A percentile compares a stretch with the other conserved stretches of the same genome.
These are phyloP conservation scores for Ranitomeya variabilis DNA, from an alignment of 2,113 vertebrate genomes.

Conservation along the genomic window DNA sequence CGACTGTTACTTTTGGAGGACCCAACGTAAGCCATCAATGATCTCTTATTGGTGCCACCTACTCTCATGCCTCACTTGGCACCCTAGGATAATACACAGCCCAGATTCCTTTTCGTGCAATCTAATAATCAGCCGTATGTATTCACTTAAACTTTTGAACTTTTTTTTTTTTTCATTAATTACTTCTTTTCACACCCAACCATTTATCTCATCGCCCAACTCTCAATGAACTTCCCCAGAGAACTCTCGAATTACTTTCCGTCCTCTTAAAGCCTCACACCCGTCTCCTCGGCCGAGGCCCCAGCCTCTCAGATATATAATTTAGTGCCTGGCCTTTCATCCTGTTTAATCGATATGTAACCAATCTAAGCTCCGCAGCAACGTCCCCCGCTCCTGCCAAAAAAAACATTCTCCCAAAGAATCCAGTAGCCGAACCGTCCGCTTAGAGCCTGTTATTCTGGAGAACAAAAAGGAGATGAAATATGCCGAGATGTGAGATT, in stretches of 20 bases:
- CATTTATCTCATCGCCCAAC: slow-evolving; percentile 31
- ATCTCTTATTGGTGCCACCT: background rate
- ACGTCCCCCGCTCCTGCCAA: background rate
- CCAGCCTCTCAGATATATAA: slow-evolving; percentile 38
- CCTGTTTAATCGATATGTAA: slow-evolving; percentile 48
- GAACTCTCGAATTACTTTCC: slow-evolving; percentile 32
- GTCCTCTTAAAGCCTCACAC: slow-evolving; percentile 1
- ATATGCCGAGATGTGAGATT: slow-evolving; percentile 3
- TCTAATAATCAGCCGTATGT: background rate
- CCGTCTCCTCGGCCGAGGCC: slow-evolving; percentile 1
- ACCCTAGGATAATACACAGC: too few relatives aligned
- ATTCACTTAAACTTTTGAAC: slow-evolving; percentile 45
- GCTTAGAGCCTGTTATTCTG: background rate
- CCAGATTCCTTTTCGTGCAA: background rate
- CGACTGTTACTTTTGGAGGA: too few relatives aligned
- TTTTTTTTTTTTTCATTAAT: slow-evolving; percentile 19
- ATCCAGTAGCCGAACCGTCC: slow-evolving; percentile 41
- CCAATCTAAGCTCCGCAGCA: slow-evolving; percentile 22
- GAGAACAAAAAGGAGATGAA: slow-evolving; percentile 16
- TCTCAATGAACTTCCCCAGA: slow-evolving; percentile 45
- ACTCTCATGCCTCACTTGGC: background rate
- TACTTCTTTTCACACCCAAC: slow-evolving; percentile 39
- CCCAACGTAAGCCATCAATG: too few relatives aligned
- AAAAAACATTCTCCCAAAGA: slow-evolving; percentile 38
- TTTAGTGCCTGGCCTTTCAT: slow-evolving; percentile 35